Base-by-base conservation (phyloP, 2,113 vertebrate species). In the Pomatostomus ruficeps region DNA sequence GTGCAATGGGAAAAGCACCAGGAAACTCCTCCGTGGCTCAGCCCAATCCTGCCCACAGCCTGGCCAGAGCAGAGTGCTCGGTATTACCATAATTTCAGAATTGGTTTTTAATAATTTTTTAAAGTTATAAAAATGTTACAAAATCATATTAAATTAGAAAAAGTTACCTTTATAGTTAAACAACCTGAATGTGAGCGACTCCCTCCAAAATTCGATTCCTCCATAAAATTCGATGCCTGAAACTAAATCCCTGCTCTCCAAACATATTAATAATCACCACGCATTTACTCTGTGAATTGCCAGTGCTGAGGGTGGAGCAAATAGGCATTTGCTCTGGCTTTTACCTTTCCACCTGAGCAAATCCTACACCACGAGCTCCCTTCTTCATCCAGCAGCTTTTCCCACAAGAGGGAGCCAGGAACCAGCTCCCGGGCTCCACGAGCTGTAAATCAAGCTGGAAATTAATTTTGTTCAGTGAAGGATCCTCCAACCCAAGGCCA, bases 331-430 rank as follows among this genome's bases (percentile, higher is more conserved):
- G 54, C 31, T 76, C 62, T 55, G 20, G 33, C 13, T 42, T 29
- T 42, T 6, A 2, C 36, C 18, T n/a, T 25, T 28, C 29, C 29
- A 6, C 3, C 22, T 0, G 8, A 57, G 45, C 40, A 61, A 61
- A 55, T 11, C 28, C 24, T 68, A 21, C 10, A 6, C 36, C 14
- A 4, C 4, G 4, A 17, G 13, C 6, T 42, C 48, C 29, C 23
- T 22, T 18, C 15, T 12, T 80, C n/a, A 2, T 2, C 23, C 72
- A 54, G 14, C 4, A 1, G 0, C 1, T 42, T 43, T 58, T 42
- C 48, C 94, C 95, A 5, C 95, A 38, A 96, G 96, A 90, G 95
- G 96, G 95, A 90, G 96, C 94, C 82, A 49, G 31, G 45, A 58
- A 36, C 90, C 7, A 49, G 74, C 54, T 82, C 38, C 79, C 7